Base-by-base conservation (phyloP, 2,888 invertebrate species). In the Pycnomerus fuliginosus region DNA sequence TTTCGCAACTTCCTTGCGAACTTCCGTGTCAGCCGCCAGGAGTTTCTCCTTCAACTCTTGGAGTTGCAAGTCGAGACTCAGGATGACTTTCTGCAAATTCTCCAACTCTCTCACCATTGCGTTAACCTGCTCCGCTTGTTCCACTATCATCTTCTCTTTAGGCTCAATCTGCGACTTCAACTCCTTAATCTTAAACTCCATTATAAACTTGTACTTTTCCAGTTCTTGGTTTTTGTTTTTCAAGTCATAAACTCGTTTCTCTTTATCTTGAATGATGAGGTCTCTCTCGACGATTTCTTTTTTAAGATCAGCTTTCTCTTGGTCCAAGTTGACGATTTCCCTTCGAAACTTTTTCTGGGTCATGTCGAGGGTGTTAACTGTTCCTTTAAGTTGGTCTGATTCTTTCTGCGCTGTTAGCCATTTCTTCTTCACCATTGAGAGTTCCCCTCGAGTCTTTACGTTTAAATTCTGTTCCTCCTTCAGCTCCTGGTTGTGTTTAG, bases 191-290 rank as follows among this genome's bases (percentile, higher is more conserved):
- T 92, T 92, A 66, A 91, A 90, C 63, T 90, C 89, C 16, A 94
- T 73, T 1, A 94, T 90, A 68, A 90, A 92, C 66, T 90, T 92
- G 68, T 88, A 90, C 69, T 94, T 95, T 65, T 95, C 92, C 50
- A 94, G 71, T 65, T 94, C 93, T 62, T 86, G 84, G 64, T 90
- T 93, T 64, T 85, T 89, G 52, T 85, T 82, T 67, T 90, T 87
- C 42, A 93, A 70, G 54, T 91, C 90, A 58, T 84, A 84, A 53
- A 94, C 90, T 50, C 85, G 77, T 60, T 85, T 87, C 68, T 93
- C 93, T 71, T 91, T 92, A 34, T 88, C 87, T 58, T 86, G 85
- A 44, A 94, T 90, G 1, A 87, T 86, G 14, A 78, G 77, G 63
- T 94, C 92, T 48, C 91, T 79, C 68, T 93, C 92, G 2, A 79